A percentile compares a stretch with the other conserved stretches of the same genome.
Evolutionary conservation across 2,888 invertebrate species (phyloP).

Genomic region (Heterodera filipjevi): DNA sequence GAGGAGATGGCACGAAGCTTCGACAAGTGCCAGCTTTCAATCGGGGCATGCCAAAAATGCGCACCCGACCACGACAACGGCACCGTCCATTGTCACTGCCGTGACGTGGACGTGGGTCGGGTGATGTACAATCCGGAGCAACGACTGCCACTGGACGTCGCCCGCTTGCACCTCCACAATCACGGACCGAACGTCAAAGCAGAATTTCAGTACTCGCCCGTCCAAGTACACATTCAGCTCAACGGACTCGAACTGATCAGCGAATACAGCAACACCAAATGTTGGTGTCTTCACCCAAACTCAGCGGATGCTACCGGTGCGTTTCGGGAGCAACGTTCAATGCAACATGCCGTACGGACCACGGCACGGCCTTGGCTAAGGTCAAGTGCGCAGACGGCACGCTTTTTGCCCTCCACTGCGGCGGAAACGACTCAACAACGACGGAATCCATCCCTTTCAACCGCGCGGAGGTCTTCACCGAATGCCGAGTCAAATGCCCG

Average conservation of each 20-base stretch:
- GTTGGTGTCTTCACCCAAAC: too few species aligned
- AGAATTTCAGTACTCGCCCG: too few species aligned
- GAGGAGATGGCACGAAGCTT: neutral
- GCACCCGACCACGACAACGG: neutral
- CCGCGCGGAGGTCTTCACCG: neutral
- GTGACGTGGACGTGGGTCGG: neutral
- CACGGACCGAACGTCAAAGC: too few species aligned
- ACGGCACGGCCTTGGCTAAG: neutral
- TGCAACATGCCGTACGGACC: too few species aligned
- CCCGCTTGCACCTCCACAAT: neutral
- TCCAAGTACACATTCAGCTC: too few species aligned
- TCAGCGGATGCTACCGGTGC: too few species aligned
- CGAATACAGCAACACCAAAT: too few species aligned
- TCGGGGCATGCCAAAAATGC: neutral
- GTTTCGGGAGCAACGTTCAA: too few species aligned
- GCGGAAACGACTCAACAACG: neutral
- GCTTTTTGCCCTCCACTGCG: neutral
- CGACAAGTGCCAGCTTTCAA: conserved; percentile 5
- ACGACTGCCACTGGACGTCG: conserved; percentile 2
- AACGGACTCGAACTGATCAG: too few species aligned
- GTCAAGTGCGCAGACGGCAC: conserved; percentile 6
- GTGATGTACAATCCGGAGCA: neutral
- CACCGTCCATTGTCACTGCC: neutral
- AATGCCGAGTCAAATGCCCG: neutral
- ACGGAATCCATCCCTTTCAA: neutral